Conservation (phyloP, 2,113 vertebrate species). For the Phaethon lepturus region DNA sequence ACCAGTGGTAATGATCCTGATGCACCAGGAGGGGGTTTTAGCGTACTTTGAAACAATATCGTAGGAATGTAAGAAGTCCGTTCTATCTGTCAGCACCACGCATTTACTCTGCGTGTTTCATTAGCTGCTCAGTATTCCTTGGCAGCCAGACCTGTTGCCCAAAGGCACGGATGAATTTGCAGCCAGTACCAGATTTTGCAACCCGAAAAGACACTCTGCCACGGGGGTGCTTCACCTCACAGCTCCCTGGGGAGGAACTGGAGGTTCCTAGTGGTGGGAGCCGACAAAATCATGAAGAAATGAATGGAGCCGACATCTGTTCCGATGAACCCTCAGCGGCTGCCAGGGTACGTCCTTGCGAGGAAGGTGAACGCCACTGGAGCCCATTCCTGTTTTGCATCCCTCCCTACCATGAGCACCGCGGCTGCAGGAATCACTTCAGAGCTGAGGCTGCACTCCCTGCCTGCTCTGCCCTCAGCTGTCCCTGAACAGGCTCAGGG, state of each 20-base stretch:
- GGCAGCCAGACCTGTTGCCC: conserved; percentile 8
- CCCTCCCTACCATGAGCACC: fast-evolving
- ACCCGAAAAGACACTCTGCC: background rate
- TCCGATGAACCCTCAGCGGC: fast-evolving
- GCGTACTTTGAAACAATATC: background rate
- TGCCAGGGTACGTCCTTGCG: background rate
- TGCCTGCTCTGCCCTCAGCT: background rate
- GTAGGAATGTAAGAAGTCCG: background rate
- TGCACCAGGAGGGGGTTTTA: background rate
- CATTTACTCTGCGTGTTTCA: background rate
- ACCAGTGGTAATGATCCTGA: background rate
- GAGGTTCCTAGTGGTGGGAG: too few species aligned
- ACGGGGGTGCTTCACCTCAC: background rate
- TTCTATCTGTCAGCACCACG: background rate
- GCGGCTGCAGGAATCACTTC: background rate
- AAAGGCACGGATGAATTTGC: background rate
- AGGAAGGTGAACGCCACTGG: fast-evolving
- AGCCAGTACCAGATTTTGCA: background rate
- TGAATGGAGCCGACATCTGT: background rate
- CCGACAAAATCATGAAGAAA: fast-evolving
- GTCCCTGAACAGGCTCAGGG: background rate
- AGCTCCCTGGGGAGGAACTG: background rate
- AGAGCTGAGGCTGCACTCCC: background rate
- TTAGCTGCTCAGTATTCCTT: background rate
- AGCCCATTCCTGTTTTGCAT: background rate